These are phyloP conservation scores for Calidris pygmaea DNA, from an alignment of 2,113 vertebrate species.

Conservation along the genomic window DNA sequence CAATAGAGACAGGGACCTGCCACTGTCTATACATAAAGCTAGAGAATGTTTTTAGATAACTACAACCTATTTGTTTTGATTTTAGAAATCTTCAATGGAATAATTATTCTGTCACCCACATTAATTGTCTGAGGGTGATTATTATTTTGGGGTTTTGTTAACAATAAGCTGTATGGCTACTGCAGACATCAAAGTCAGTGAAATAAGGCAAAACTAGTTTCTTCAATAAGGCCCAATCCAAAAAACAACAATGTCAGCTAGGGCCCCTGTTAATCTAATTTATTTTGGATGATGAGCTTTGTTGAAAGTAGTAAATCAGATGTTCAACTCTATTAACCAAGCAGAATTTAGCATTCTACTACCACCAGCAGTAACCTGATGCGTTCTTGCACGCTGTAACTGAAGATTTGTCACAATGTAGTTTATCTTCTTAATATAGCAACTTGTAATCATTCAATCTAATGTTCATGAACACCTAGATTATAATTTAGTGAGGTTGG, in stretches of 20 bases:
- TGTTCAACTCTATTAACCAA: neutral
- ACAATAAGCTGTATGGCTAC: neutral
- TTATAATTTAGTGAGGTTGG: neutral
- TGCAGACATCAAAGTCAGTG: neutral
- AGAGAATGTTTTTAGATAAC: neutral
- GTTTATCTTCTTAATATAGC: neutral
- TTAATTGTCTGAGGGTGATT: neutral
- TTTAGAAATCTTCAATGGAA: neutral
- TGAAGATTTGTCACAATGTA: neutral
- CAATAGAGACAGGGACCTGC: neutral
- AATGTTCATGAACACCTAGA: neutral
- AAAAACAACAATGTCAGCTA: neutral
- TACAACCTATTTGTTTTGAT: neutral
- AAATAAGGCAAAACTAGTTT: neutral
- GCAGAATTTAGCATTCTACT: neutral
- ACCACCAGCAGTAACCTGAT: neutral
- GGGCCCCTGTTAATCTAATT: neutral
- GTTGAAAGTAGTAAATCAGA: neutral
- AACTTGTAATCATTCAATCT: neutral
- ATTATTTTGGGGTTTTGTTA: neutral
- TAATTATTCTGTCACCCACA: neutral
- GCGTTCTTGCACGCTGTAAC: fast-evolving
- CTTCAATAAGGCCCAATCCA: neutral
- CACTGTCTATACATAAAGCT: neutral
- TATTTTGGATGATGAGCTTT: neutral